Percentiles rank a stretch among this genome's conserved stretches.
These are phyloP conservation scores for Campylomormyrus tamandua DNA, from an alignment of 2,113 vertebrate species.

Conservation along the genomic window DNA sequence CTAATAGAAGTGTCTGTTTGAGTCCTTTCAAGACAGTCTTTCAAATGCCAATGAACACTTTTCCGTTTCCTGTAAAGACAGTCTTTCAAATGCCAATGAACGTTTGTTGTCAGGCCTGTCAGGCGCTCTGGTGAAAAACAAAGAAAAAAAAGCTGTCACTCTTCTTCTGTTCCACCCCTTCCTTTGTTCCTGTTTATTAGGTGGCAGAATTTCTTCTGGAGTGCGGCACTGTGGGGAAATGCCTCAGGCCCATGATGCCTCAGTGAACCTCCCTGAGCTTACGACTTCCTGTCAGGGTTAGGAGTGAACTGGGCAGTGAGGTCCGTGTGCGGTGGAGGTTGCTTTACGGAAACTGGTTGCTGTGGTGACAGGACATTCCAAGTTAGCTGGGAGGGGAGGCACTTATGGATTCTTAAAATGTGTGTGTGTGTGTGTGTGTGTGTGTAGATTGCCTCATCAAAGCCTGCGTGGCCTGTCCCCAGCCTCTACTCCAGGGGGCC, in stretches of 20 bases:
- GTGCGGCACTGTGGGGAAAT: neutral
- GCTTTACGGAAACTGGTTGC: neutral
- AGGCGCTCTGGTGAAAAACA: neutral
- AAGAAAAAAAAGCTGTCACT: neutral
- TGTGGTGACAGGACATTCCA: neutral
- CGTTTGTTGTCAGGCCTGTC: neutral
- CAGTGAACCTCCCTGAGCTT: neutral
- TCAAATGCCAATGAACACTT: neutral
- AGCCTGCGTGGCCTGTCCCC: neutral
- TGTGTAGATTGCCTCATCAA: neutral
- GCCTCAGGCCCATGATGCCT: neutral
- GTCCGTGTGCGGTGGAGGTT: neutral
- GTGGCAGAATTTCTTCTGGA: neutral
- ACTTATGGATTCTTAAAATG: neutral
- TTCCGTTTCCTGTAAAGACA: neutral
- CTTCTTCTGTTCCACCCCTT: neutral
- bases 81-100: neutral
- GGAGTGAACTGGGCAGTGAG: neutral
- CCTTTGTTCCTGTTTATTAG: constrained; percentile 8
- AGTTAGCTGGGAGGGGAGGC: neutral
- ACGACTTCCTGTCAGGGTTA: neutral
- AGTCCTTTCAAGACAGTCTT: neutral
- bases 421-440: neutral
- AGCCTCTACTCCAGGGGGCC: neutral
- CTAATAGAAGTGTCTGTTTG: neutral